Percentiles rank a stretch among this genome's conserved stretches.
These are phyloP conservation scores for Tokudaia muenninki DNA, from an alignment of 2,797 vertebrate genomes.

Conservation along the genomic window DNA sequence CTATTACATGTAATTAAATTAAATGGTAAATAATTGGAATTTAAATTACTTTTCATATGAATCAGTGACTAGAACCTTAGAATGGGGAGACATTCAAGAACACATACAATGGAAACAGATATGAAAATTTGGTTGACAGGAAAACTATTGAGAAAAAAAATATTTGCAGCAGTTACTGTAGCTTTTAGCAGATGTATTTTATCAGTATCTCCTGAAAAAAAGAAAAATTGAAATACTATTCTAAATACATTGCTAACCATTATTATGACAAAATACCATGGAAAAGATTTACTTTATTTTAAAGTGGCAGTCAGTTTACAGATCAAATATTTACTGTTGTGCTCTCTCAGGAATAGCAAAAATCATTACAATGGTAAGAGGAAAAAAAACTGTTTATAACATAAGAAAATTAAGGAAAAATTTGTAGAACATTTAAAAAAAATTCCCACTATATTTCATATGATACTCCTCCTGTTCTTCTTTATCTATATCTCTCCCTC, in stretches of 20 bases:
- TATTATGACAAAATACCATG: not conserved
- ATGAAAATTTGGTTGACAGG: not conserved
- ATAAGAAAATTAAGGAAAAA: not conserved
- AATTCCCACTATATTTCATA: not conserved
- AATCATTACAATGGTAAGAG: not conserved
- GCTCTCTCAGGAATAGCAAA: not conserved
- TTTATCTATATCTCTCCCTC: not conserved
- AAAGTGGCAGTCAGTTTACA: slow-evolving; percentile 2
- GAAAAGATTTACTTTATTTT: slow-evolving; percentile 38
- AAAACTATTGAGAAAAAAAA: not conserved
- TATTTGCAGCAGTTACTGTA: not conserved
- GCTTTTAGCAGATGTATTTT: not conserved
- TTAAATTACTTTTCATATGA: slow-evolving; percentile 17
- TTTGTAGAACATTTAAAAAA: not conserved
- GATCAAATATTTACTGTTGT: not conserved
- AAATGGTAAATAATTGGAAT: slow-evolving; percentile 15
- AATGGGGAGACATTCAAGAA: not conserved
- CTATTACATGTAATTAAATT: slow-evolving; percentile 41
- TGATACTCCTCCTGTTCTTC: accelerated
- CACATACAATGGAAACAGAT: not conserved
- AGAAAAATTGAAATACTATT: not conserved
- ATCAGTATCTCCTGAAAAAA: slow-evolving; percentile 8
- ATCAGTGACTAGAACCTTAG: slow-evolving; percentile 12
- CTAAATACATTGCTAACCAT: not conserved
- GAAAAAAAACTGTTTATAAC: not conserved